A percentile compares a stretch with the other conserved stretches of the same genome.
These are phyloP conservation scores for Drosophila nannoptera DNA, from an alignment of 1,140 invertebrate species.

Conservation along the genomic window DNA sequence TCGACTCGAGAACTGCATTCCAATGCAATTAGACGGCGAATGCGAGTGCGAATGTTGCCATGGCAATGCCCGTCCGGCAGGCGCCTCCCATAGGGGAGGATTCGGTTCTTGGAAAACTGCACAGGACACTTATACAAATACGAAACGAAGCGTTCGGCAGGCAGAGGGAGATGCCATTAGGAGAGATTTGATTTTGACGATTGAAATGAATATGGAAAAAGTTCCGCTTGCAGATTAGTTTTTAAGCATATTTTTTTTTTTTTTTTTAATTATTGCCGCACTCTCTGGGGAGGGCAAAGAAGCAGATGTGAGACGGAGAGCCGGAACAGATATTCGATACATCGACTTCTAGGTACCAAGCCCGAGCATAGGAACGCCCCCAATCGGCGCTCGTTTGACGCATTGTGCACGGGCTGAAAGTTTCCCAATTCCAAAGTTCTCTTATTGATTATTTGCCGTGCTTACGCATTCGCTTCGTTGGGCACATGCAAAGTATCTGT, in stretches of 20 bases:
- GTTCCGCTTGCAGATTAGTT: neutral
- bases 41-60: conserved; percentile 35
- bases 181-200: too few species aligned
- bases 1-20: conserved; percentile 54
- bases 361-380: conserved; percentile 27
- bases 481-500: conserved; percentile 52
- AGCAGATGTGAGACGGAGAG: neutral
- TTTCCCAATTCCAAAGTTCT: conserved; percentile 54
- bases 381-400: conserved; percentile 49
- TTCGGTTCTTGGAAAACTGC: conserved; percentile 61
- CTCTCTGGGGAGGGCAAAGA: neutral
- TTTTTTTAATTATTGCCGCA: neutral
- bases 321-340: neutral
- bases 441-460: conserved; percentile 73
- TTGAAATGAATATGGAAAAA: too few species aligned
- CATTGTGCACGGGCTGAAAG: conserved; percentile 32
- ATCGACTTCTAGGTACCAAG: conserved; percentile 18
- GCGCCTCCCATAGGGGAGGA: conserved; percentile 54
- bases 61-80: conserved; percentile 27
- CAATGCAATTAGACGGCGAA: conserved; percentile 59
- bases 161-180: too few species aligned
- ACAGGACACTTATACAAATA: conserved; percentile 42
- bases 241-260: neutral
- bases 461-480: conserved; percentile 60
- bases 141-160: too few species aligned